phyloP scores from a whole-genome alignment of 2,113 vertebrate species.

The Caranx melampygus region DNA sequence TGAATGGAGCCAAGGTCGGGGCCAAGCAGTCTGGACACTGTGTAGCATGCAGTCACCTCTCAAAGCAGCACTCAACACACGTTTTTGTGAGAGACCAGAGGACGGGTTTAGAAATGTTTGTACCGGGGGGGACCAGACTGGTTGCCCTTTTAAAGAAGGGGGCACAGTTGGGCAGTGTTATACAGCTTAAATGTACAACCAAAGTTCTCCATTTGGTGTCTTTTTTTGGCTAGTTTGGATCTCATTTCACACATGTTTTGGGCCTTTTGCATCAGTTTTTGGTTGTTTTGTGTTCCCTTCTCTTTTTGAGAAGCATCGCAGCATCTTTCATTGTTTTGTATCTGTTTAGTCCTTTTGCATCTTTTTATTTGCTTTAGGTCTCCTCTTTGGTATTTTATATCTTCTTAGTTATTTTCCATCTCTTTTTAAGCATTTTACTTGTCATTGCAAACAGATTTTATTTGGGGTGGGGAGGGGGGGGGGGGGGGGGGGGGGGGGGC shows the following conservation, averaged over 20 bases:
- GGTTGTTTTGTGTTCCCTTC: background rate
- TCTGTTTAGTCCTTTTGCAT: background rate
- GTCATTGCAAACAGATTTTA: background rate
- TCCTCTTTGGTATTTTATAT: background rate
- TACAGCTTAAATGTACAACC: too few species aligned
- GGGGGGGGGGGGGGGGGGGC: too few species aligned
- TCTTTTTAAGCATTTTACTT: background rate
- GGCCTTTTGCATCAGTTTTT: background rate
- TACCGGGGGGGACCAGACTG: background rate
- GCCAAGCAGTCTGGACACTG: slow-evolving; percentile 57
- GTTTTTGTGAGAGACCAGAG: slow-evolving; percentile 42
- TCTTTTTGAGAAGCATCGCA: too few species aligned
- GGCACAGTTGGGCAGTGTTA: background rate
- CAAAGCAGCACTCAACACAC: slow-evolving; percentile 46
- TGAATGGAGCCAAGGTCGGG: slow-evolving; percentile 45
- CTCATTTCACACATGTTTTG: too few species aligned
- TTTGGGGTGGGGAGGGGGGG: background rate
- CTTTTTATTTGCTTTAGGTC: background rate
- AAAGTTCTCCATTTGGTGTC: too few species aligned
- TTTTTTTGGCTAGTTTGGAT: too few species aligned
- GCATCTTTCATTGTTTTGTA: too few species aligned
- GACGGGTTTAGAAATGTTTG: background rate
- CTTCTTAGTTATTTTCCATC: background rate
- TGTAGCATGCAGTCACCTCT: slow-evolving; percentile 55
- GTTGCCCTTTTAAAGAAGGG: background rate